Conservation (phyloP, 2,113 vertebrate genomes). For the Plecotus auritus region DNA sequence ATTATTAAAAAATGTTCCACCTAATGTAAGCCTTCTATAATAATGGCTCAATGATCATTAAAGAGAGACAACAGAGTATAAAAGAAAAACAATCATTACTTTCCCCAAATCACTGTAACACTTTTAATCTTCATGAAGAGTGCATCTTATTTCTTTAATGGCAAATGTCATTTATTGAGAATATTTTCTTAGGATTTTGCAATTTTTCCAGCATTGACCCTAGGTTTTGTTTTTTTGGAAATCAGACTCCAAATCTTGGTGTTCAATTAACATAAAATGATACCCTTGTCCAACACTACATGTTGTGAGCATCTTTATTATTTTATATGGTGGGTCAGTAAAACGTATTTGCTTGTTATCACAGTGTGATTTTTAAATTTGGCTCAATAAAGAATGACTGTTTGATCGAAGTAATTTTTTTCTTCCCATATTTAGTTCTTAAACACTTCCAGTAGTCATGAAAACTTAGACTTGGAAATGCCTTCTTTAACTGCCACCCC, state of each 20-base stretch:
- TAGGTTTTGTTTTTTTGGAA: conserved; percentile 50
- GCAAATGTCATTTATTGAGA: conserved; percentile 42
- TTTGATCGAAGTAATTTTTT: conserved; percentile 53
- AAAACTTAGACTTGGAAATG: conserved; percentile 87
- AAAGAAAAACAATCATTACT: conserved; percentile 46
- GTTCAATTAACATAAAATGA: background rate
- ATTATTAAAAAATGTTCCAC: conserved; percentile 9
- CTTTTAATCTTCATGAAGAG: conserved; percentile 42
- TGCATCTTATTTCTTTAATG: background rate
- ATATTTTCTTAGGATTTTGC: conserved; percentile 13
- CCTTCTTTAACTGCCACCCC: conserved; percentile 85
- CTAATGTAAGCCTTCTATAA: background rate
- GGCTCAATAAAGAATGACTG: background rate
- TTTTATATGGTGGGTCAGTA: background rate
- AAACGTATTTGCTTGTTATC: conserved; percentile 49
- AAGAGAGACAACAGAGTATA: conserved; percentile 30
- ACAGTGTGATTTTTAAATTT: conserved; percentile 41
- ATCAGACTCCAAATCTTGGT: conserved; percentile 23
- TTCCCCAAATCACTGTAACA: conserved; percentile 9
- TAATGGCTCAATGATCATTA: conserved; percentile 27
- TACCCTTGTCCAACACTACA: background rate
- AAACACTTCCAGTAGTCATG: conserved; percentile 89
- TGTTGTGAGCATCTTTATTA: background rate
- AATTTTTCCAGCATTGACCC: background rate
- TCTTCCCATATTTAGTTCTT: conserved; percentile 87